Evolutionary conservation across 2,888 invertebrate genomes (phyloP).

Genomic region (Lithophane semibrunnea): DNA sequence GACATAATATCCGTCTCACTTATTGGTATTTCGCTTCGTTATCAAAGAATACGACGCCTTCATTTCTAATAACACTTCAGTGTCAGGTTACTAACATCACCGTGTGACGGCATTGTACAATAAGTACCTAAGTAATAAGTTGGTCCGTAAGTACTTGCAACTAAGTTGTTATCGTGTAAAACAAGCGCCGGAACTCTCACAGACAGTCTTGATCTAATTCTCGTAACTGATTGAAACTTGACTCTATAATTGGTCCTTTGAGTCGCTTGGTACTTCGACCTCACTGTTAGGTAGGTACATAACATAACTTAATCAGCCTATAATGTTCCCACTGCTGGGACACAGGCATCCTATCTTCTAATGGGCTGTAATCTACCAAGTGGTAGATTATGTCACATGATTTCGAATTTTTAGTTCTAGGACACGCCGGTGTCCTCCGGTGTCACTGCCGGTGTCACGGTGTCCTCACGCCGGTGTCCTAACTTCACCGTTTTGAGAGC

Average conservation of each 20-base stretch:
- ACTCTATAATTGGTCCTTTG: not conserved
- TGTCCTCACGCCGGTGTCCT: no score
- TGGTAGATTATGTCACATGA: no score
- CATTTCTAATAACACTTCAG: slow-evolving; percentile 64
- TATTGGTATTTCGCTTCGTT: slow-evolving; percentile 59
- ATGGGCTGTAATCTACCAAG: no score
- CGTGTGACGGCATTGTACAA: slow-evolving; percentile 53
- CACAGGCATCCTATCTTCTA: no score
- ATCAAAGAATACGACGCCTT: slow-evolving; percentile 68
- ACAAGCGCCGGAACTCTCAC: slow-evolving; percentile 59
- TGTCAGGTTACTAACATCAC: slow-evolving; percentile 60
- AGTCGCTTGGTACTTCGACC: not conserved
- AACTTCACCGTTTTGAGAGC: no score
- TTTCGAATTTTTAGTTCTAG: no score
- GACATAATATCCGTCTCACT: slow-evolving; percentile 51
- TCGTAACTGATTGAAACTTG: slow-evolving; percentile 37
- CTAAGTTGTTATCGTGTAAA: slow-evolving; percentile 63
- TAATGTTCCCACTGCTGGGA: no score
- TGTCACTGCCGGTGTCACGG: no score
- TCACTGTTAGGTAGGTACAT: not conserved
- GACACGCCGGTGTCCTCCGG: no score
- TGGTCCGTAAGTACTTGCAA: slow-evolving; percentile 62
- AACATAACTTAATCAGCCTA: no score
- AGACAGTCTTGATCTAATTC: slow-evolving; percentile 43
- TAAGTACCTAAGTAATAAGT: not conserved